Percentiles rank a stretch among this genome's conserved stretches.
Conservation (phyloP, 2,888 invertebrate genomes). For the Cepaea hortensis region DNA sequence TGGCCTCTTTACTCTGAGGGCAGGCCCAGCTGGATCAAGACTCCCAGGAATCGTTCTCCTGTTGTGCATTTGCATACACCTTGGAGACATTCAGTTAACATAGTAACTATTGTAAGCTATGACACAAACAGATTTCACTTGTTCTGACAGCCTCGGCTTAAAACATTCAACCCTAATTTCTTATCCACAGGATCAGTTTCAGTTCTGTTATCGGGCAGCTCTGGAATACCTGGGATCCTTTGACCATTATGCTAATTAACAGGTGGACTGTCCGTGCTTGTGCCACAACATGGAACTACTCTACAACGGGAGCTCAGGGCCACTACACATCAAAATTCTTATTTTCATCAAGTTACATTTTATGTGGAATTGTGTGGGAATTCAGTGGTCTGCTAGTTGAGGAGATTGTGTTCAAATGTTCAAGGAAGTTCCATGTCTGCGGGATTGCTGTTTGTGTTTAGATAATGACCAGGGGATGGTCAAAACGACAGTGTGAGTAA, state of each 20-base stretch:
- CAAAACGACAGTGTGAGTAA: too few species aligned
- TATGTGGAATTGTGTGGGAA: too few species aligned
- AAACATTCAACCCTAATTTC: neutral
- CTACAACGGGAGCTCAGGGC: constrained; percentile 30
- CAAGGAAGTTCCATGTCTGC: too few species aligned
- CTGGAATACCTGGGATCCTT: constrained; percentile 98
- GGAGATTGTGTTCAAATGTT: too few species aligned
- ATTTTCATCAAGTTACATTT: neutral
- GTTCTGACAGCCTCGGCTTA: neutral
- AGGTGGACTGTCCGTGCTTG: neutral
- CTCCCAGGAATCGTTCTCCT: too few species aligned
- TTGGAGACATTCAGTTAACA: too few species aligned
- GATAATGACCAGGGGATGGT: too few species aligned
- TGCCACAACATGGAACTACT: neutral
- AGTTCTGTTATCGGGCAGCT: constrained; percentile 99
- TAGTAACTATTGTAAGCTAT: neutral
- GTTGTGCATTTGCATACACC: too few species aligned
- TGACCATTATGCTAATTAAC: constrained; percentile 83
- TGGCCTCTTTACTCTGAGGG: too few species aligned
- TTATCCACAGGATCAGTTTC: constrained; percentile 89
- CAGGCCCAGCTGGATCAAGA: too few species aligned
- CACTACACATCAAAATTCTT: constrained; percentile 19
- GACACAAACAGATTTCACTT: neutral
- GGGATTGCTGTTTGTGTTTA: too few species aligned
- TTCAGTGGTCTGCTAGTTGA: too few species aligned